Conservation (phyloP, 2,113 vertebrate species). For the Tapirus terrestris region DNA sequence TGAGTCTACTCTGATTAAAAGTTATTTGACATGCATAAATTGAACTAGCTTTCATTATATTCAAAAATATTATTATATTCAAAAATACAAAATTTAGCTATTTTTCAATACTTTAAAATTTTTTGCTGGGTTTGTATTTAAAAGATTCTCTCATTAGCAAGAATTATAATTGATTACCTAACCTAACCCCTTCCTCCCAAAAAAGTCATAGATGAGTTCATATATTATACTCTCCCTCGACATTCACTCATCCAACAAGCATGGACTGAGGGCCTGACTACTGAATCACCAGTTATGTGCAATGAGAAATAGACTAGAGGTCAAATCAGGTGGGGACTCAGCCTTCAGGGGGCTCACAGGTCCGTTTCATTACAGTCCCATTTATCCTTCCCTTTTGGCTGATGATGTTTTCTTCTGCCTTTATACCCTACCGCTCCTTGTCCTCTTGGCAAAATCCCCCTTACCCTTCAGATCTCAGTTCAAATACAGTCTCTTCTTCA, state of each 20-base stretch:
- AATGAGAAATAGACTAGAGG: not conserved
- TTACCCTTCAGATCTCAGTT: not conserved
- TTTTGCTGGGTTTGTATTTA: not conserved
- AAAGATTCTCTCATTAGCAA: not conserved
- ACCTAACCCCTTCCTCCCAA: too few relatives aligned
- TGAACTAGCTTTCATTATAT: not conserved
- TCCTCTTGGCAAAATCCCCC: not conserved
- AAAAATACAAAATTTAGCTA: not conserved
- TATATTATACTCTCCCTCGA: not conserved
- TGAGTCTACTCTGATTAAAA: not conserved
- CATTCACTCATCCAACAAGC: not conserved
- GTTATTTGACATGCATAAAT: not conserved
- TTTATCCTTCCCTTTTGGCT: not conserved
- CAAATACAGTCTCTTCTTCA: not conserved
- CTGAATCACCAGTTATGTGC: not conserved
- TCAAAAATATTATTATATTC: not conserved
- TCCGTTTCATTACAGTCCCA: not conserved
- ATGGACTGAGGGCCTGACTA: fast-evolving
- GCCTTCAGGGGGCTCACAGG: not conserved
- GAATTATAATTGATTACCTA: not conserved
- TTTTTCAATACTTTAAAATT: not conserved
- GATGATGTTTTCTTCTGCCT: not conserved
- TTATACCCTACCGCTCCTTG: not conserved
- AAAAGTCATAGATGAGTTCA: not conserved
- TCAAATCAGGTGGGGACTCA: too few relatives aligned